phyloP scores from a whole-genome alignment of 2,797 vertebrate species.

The Holocentrus rufus region DNA sequence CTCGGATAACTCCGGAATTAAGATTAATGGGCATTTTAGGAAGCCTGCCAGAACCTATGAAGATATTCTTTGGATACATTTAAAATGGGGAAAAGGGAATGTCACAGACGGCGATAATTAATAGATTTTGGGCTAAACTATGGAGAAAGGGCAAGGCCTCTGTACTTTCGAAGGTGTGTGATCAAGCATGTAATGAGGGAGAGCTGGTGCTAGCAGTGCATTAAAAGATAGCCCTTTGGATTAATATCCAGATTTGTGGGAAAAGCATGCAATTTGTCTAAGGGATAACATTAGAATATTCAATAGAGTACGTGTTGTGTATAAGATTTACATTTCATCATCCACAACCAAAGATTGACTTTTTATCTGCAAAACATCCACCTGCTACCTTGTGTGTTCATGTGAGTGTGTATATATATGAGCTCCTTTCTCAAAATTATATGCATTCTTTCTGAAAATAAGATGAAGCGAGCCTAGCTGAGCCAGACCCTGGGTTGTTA shows the following conservation, averaged over 20 bases:
- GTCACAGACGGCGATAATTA: conserved; percentile 67
- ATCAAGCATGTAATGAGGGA: conserved; percentile 46
- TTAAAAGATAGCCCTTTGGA: conserved; percentile 6
- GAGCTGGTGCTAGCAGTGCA: conserved; percentile 8
- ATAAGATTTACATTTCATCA: background rate
- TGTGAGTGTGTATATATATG: no score
- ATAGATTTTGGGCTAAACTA: conserved; percentile 64
- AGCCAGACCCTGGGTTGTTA: no score
- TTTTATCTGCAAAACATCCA: background rate
- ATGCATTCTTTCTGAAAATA: no score
- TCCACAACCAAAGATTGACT: background rate
- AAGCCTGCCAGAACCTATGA: conserved; percentile 76
- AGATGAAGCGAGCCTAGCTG: no score
- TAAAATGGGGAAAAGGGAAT: conserved; percentile 65
- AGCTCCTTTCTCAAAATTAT: no score
- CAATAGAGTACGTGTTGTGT: background rate
- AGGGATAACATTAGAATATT: conserved; percentile 10
- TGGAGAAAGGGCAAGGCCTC: conserved; percentile 39
- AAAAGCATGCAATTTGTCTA: background rate
- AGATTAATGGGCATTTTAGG: conserved; percentile 82
- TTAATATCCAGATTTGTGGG: background rate
- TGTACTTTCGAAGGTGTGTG: conserved; percentile 37
- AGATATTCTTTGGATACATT: conserved; percentile 67
- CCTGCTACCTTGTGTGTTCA: background rate
- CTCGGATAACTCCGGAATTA: conserved; percentile 74